Conservation (phyloP, 2,113 vertebrate genomes). For the Rafetus swinhoei region DNA sequence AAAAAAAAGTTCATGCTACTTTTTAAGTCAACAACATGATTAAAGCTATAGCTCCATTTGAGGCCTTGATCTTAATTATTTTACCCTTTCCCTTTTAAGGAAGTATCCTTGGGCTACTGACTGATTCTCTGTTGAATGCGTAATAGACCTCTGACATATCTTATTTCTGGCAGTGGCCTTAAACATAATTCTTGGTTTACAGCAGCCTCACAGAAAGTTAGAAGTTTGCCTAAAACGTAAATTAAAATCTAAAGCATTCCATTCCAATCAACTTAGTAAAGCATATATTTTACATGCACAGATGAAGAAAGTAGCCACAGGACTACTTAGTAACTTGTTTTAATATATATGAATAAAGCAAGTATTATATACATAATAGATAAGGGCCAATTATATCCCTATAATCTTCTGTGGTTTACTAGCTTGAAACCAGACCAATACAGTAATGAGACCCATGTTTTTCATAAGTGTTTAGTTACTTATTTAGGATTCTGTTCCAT, state of each 20-base stretch:
- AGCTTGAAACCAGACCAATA: slow-evolving; percentile 65
- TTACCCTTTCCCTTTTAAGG: slow-evolving; percentile 72
- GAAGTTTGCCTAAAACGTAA: slow-evolving; percentile 46
- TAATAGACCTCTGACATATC: slow-evolving; percentile 77
- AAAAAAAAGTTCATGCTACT: slow-evolving; percentile 34
- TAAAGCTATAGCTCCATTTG: slow-evolving; percentile 44
- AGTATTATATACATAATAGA: slow-evolving; percentile 47
- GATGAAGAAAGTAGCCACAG: slow-evolving; percentile 54
- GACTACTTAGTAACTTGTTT: slow-evolving; percentile 51
- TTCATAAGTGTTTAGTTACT: slow-evolving; percentile 64
- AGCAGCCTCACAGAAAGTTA: slow-evolving; percentile 59
- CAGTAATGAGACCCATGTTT: slow-evolving; percentile 69
- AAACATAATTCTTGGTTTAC: slow-evolving; percentile 78
- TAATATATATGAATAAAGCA: slow-evolving; percentile 34
- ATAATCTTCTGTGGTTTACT: slow-evolving; percentile 67
- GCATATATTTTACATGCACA: slow-evolving; percentile 49
- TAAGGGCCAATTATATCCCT: slow-evolving; percentile 48
- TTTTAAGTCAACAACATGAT: slow-evolving; percentile 72
- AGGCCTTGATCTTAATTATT: slow-evolving; percentile 72
- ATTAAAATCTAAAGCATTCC: slow-evolving; percentile 53
- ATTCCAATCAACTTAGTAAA: slow-evolving; percentile 70
- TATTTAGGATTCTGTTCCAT: slow-evolving; percentile 53
- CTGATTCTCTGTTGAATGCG: slow-evolving; percentile 64
- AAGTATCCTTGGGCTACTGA: slow-evolving; percentile 75
- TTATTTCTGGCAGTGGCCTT: slow-evolving; percentile 73